Percentiles rank a stretch among this genome's conserved stretches.
Conservation (phyloP, 64 coral and sea anemone species). For the Montipora sp. region DNA sequence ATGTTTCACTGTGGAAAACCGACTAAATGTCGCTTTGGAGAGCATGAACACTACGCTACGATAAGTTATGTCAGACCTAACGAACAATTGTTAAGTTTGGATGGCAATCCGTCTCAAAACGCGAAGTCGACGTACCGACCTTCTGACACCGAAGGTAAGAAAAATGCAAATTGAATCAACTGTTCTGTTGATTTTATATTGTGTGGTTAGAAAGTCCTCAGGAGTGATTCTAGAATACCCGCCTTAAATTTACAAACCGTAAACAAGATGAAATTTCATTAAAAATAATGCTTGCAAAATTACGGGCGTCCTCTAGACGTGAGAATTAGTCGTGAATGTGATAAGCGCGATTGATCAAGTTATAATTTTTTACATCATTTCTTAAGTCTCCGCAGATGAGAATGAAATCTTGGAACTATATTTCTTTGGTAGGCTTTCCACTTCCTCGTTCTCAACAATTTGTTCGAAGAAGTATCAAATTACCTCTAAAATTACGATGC, state of each 20-base stretch:
- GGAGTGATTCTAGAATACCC: background rate
- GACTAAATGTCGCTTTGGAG: conserved; percentile 50
- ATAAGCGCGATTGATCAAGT: background rate
- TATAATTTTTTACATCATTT: background rate
- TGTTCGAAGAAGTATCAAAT: background rate
- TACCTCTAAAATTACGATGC: background rate
- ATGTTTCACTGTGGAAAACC: conserved; percentile 66
- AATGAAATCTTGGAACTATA: no score
- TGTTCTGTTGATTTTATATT: background rate
- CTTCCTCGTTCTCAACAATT: conserved; percentile 32
- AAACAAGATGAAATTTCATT: no score
- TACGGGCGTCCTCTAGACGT: no score
- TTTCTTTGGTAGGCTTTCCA: background rate
- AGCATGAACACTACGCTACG: conserved; percentile 65
- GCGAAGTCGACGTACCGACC: conserved; percentile 20
- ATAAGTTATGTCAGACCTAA: conserved; percentile 60
- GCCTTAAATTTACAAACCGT: no score
- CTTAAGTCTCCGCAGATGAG: background rate
- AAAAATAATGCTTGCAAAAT: background rate
- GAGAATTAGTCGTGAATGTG: background rate
- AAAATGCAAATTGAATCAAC: background rate
- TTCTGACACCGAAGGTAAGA: background rate
- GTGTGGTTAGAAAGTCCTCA: background rate
- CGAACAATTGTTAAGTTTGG: background rate
- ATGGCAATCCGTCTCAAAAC: background rate